Evolutionary conservation across 2,888 invertebrate genomes (phyloP), one percentile per base, ranked within the genome.

Genomic region (Formica aserva): DNA sequence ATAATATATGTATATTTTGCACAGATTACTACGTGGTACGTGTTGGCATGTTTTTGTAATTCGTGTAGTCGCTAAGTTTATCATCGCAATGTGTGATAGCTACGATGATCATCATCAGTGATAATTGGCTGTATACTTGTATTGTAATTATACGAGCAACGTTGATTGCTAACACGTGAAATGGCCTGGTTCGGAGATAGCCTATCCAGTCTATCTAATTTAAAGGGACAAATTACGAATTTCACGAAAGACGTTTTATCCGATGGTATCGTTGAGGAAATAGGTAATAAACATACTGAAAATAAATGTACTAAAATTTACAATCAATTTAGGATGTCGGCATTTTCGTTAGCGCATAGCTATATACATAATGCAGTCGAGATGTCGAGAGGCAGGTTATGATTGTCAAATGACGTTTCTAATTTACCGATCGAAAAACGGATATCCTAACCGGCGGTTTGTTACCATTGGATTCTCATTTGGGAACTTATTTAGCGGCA

Each of bases 181-280:
- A 94, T 94, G 94, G 94, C 94, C 94, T 94, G 94, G 94, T 94
- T 94, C 89, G 94, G 94, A 66, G 94, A 94, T 63, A 93, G 94
- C 76, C 92, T 94, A 83, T 91, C 94, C 86, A 94, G 94, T 82
- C 91, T 95, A 87, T 94, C 94, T 83, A 96, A 96, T 95, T 95
- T 98, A 89, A 98, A 98, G 95, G 98, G 98, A 90, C 98, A 98
- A 95, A 96, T 98, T 92, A 96, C 97, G 52, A 98, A 96, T 95
- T 97, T 98, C 92, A 98, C 98, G 84, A 97, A 97, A 94, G 98
- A 98, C 95, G 98, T 98, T 91, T 96, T 98, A 93, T 97, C 97
- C 88, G 98, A 98, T 92, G 96, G 96, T 87, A 95, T 96, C 92
- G 96, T 95, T 84, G 97, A 96, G 92, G 96, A 96, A 93, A 95